Evolutionary conservation across 2,888 invertebrate species (phyloP).

Genomic region (Lacanobia oleracea): DNA sequence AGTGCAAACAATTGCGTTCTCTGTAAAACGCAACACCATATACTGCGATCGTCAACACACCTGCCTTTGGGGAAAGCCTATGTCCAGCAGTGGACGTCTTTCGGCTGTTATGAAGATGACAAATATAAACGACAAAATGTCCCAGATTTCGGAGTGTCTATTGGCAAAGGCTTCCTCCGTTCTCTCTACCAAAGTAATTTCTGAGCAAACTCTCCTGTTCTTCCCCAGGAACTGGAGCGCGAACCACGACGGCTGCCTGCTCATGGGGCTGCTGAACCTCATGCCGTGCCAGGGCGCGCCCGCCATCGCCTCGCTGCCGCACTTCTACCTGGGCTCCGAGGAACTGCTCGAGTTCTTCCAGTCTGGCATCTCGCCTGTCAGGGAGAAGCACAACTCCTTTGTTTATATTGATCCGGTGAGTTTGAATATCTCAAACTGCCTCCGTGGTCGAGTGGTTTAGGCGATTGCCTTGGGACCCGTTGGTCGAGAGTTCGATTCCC

Average conservation of each 20-base stretch:
- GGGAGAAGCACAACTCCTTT: conserved; percentile 90
- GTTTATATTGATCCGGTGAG: conserved; percentile 92
- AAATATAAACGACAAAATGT: too few relatives aligned
- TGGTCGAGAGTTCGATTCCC: too few relatives aligned
- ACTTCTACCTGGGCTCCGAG: conserved; percentile 91
- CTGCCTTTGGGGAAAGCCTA: too few relatives aligned
- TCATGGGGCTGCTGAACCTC: conserved; percentile 89
- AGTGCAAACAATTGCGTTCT: too few relatives aligned
- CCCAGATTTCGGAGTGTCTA: too few relatives aligned
- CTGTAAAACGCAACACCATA: too few relatives aligned
- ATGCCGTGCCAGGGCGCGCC: conserved; percentile 91
- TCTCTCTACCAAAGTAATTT: background rate
- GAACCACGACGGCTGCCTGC: conserved; percentile 85
- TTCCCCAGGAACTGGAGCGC: conserved; percentile 83
- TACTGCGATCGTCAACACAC: too few relatives aligned
- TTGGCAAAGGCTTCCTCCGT: too few relatives aligned
- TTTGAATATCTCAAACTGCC: conserved; percentile 27
- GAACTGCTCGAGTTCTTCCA: conserved; percentile 87
- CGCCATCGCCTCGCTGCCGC: conserved; percentile 92
- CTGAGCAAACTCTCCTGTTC: background rate
- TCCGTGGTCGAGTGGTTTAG: too few relatives aligned
- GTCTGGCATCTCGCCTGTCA: conserved; percentile 88
- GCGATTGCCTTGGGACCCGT: too few relatives aligned
- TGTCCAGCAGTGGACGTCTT: too few relatives aligned
- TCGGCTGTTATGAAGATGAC: too few relatives aligned